A percentile compares a stretch with the other conserved stretches of the same genome.
Conservation (phyloP, 2,113 vertebrate species). For the Leuciscus idus region DNA sequence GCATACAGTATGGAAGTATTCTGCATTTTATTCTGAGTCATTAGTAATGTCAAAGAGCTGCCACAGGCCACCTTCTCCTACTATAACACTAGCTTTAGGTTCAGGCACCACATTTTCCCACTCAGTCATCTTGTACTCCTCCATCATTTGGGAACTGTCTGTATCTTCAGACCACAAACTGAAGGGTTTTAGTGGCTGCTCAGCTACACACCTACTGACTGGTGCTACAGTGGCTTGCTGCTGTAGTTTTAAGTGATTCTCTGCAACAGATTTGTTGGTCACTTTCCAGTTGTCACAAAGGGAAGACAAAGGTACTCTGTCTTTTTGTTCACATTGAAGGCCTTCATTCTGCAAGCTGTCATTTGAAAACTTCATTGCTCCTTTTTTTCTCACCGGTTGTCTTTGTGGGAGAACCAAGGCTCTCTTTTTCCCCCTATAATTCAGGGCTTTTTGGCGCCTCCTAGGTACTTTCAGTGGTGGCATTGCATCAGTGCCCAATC, state of each 20-base stretch:
- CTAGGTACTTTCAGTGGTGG: conserved; percentile 7
- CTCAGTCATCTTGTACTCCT: conserved; percentile 50
- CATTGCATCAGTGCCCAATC: conserved; percentile 6
- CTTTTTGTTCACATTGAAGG: conserved; percentile 16
- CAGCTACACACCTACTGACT: conserved; percentile 29
- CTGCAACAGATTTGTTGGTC: conserved; percentile 36
- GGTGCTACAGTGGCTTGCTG: conserved; percentile 10
- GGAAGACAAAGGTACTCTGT: conserved; percentile 30
- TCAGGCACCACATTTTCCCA: conserved; percentile 51
- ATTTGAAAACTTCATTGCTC: not conserved
- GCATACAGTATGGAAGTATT: not conserved
- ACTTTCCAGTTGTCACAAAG: conserved; percentile 8
- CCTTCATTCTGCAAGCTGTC: conserved; percentile 39
- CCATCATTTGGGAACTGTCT: conserved; percentile 51
- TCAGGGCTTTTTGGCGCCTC: conserved; percentile 42
- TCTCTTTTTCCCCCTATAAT: conserved; percentile 60
- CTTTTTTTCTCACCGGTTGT: conserved; percentile 34
- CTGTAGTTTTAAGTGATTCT: conserved; percentile 4
- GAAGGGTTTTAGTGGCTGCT: conserved; percentile 58
- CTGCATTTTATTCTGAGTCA: conserved; percentile 59
- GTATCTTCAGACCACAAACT: conserved; percentile 72
- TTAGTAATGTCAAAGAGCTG: conserved; percentile 70
- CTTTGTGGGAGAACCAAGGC: conserved; percentile 60
- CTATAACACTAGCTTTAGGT: conserved; percentile 28
- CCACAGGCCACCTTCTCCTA: conserved; percentile 63